Evolutionary conservation across 2,113 vertebrate species (phyloP), one percentile per base, ranked within the genome.

Genomic region (Variabilichromis moorii): DNA sequence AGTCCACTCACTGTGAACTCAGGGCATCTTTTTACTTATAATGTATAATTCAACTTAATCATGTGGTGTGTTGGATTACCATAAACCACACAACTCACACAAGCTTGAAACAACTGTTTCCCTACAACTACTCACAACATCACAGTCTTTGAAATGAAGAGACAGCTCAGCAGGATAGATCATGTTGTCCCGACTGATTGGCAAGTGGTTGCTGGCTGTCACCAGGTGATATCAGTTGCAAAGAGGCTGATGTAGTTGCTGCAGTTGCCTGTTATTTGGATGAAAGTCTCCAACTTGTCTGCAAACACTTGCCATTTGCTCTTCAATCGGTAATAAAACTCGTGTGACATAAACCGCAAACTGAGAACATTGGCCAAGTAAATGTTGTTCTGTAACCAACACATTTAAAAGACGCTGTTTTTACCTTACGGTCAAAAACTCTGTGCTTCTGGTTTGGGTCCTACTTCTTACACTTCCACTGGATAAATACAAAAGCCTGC

Each of bases 381-480:
- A 73, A 73, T 26, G 21, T 24, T 71, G n/a, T 4, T 9, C 68
- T 21, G n/a, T 24, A 42, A 4, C 13, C 37, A 71, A 9, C 66
- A 26, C 66, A 26, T 73, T 71, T 45, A 26, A 26, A 26, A 24
- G 40, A 47, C 1, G 24, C 40, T 4, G 42, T 26, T 47, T 76
- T 76, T 76, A 47, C 40, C 11, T 8, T 11, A 45, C 47, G 24
- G 24, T 1, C 4, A 28, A 47, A 47, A 1, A 47, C 21, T 73
- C 21, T 47, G 24, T 26, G 21, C 24, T 47, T 76, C 40, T 28
- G 68, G 40, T 47, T 73, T 73, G 40, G 4, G 40, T 73, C 40
- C 5, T 45, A 45, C 37, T 26, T 26, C 40, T 45, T 24, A 0
- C 68, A 73, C 40, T 45, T 0, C 40, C 40, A 28, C 40, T 24